Conservation (phyloP, 2,888 invertebrate genomes). For the Cephus nigrinus region DNA sequence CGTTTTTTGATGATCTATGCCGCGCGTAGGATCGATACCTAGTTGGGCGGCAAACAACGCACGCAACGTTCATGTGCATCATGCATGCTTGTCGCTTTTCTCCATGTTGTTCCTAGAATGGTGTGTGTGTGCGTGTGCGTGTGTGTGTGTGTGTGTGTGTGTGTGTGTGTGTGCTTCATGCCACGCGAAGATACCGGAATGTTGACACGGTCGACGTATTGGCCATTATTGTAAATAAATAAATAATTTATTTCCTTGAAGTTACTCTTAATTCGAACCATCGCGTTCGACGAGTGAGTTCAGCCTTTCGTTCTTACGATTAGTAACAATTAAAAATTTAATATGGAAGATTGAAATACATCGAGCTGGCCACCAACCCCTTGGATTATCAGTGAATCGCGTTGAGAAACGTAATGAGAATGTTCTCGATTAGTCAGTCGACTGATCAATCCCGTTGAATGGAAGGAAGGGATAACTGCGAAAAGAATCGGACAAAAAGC, state of each 20-base stretch:
- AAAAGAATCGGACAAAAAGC: background rate
- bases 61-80: no score
- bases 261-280: conserved; percentile 44
- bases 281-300: conserved; percentile 43
- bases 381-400: no score
- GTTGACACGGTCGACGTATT: background rate
- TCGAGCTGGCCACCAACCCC: background rate
- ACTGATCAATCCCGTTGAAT: no score
- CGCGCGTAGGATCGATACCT: no score
- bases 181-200: conserved; percentile 18
- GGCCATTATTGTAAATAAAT: conserved; percentile 34
- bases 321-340: conserved; percentile 48
- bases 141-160: no score
- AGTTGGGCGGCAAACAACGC: no score
- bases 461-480: background rate
- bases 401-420: no score
- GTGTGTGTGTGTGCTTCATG: background rate
- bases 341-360: conserved; percentile 42
- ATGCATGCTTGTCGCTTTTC: no score
- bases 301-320: conserved; percentile 51
- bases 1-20: conserved; percentile 17
- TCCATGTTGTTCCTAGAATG: background rate
- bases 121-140: no score
- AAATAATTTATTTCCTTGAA: conserved; percentile 36
- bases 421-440: no score